Conservation (phyloP, 2,797 vertebrate species). For the Chrysolophus pictus region DNA sequence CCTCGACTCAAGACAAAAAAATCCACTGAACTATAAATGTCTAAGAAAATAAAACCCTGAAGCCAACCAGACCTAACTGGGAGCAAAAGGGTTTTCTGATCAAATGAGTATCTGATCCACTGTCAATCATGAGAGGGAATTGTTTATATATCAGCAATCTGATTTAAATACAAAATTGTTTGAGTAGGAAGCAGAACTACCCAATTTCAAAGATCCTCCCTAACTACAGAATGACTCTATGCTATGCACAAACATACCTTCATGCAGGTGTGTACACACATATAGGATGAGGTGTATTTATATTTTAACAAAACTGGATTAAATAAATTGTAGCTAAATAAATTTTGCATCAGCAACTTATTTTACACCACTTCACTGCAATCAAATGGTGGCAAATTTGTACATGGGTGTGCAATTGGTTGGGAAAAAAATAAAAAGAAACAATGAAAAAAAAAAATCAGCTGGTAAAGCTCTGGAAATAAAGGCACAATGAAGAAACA, state of each 20-base stretch:
- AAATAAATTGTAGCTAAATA: not conserved
- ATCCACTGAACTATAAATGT: fast-evolving
- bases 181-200: not conserved
- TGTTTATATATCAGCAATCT: not conserved
- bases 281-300: not conserved
- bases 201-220: not conserved
- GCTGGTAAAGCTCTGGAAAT: slow-evolving; percentile 48
- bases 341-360: not conserved
- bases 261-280: not conserved
- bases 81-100: not conserved
- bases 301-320: not conserved
- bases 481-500: slow-evolving; percentile 58
- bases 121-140: not conserved
- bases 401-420: not conserved
- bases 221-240: not conserved
- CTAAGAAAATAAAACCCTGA: not conserved
- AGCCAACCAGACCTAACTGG: not conserved
- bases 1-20: not conserved
- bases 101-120: not conserved
- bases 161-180: fast-evolving
- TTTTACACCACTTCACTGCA: slow-evolving; percentile 33
- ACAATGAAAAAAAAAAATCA: not conserved
- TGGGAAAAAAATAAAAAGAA: not conserved
- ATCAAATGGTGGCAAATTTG: not conserved
- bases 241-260: not conserved